Base-by-base conservation (phyloP, 2,888 invertebrate genomes). In the Cheilosia impressa region DNA sequence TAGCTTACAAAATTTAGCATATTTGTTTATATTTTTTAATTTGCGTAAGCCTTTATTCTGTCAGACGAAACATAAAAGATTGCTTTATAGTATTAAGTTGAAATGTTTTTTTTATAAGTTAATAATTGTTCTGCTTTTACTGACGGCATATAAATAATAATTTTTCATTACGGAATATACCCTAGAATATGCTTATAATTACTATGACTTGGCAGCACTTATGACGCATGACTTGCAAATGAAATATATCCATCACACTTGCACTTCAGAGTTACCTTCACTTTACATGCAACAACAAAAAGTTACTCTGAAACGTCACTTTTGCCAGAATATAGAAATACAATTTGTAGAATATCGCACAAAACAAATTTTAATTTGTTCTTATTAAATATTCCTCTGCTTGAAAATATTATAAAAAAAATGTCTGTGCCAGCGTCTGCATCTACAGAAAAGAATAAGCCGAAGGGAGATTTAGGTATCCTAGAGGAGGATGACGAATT, bases 401-500 rank as follows among this genome's bases (percentile, higher is more conserved):
- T 19, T 45, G 15, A 19, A 15, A 24, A 24, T 52, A 15, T n/a
- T 24, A 24, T 47, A 13, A 52, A 45, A 27, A 13, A 31, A 27
- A 27, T 15, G 19, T 38, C 38, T 38, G 13, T 38, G 13, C 38
- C 43, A 43, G 55, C 68, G 66, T 55, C 52, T 22, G 24, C 31
- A 9, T 15, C 17, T 10, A n/a, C 27, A 43, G 80, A 92, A 82
- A 96, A 96, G 83, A 91, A 91, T 87, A 96, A 96, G 93, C 93
- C 94, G 68, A 97, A 96, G 93, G 94, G 97, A 73, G 98, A 99
- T 92, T 94, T 99, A 55, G 98, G 98, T 53, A 94, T 98, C 71
- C 93, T 99, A 2, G 99, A 99, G 92, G 99, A 99, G 93, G 99
- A 99, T 90, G 99, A 99, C 90, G 99, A 99, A 93, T 99, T 99